Conservation (phyloP, 2,888 invertebrate species). For the Terebella lapidaria region DNA sequence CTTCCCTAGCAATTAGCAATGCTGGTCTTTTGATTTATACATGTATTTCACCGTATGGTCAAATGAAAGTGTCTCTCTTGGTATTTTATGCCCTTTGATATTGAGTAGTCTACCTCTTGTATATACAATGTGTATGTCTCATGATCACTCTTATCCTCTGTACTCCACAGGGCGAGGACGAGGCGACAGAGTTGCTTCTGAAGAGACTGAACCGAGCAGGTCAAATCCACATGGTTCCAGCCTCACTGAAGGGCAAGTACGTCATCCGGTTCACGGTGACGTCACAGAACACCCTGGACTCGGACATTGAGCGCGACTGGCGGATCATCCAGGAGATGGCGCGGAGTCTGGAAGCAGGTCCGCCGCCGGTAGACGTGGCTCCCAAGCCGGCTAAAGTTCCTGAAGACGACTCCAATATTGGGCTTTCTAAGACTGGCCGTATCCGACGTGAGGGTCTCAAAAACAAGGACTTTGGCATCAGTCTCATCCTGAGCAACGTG, state of each 20-base stretch:
- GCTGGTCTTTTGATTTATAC: too few relatives aligned
- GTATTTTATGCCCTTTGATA: too few relatives aligned
- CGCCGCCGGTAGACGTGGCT: neutral
- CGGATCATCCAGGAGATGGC: conserved; percentile 52
- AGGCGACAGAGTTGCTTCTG: conserved; percentile 74
- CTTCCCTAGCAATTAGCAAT: too few relatives aligned
- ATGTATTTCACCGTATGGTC: too few relatives aligned
- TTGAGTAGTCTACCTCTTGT: too few relatives aligned
- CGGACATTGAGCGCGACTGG: conserved; percentile 74
- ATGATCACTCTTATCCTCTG: too few relatives aligned
- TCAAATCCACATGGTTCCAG: conserved; percentile 88
- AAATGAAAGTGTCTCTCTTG: too few relatives aligned
- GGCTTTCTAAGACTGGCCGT: neutral
- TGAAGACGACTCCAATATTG: neutral
- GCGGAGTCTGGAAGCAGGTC: conserved; percentile 36
- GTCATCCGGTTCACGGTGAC: conserved; percentile 93
- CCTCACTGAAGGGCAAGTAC: conserved; percentile 73
- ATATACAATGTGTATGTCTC: too few relatives aligned
- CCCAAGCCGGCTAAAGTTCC: neutral
- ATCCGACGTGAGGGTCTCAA: conserved; percentile 23
- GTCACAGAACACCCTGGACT: conserved; percentile 68
- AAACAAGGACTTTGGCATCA: conserved; percentile 74
- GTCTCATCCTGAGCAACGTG: conserved; percentile 85
- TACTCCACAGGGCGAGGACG: conserved; percentile 63
- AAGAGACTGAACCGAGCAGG: conserved; percentile 84